Conservation (phyloP, 1,140 invertebrate genomes). For the Caenorhabditis inopinata region DNA sequence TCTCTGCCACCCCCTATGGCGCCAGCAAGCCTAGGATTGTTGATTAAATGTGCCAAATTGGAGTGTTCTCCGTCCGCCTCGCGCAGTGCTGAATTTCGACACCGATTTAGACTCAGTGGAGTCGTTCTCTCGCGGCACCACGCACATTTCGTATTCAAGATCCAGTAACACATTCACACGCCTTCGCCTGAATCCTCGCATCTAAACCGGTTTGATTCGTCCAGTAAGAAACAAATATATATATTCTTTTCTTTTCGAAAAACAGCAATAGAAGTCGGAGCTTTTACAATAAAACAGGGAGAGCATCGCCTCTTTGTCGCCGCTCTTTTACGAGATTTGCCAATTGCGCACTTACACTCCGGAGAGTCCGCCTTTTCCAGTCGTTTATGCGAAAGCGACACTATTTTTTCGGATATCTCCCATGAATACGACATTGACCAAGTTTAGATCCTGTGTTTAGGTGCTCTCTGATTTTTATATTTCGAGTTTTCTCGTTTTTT, state of each 20-base stretch:
- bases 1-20: background rate
- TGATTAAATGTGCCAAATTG: slow-evolving; percentile 24
- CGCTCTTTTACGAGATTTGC: slow-evolving; percentile 21
- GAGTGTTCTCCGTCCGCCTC: background rate
- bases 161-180: too few species aligned
- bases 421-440: too few species aligned
- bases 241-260: too few species aligned
- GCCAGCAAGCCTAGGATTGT: background rate
- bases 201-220: too few species aligned
- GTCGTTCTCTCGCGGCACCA: background rate
- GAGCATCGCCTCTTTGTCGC: background rate
- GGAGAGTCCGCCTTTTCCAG: background rate
- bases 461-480: too few species aligned
- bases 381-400: slow-evolving; percentile 24
- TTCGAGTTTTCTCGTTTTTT: too few species aligned
- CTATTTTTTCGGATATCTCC: too few species aligned
- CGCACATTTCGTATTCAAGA: too few species aligned
- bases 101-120: background rate
- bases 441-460: too few species aligned
- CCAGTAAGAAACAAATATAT: too few species aligned
- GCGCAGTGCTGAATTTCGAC: background rate
- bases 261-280: background rate
- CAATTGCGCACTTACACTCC: slow-evolving; percentile 11
- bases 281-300: slow-evolving; percentile 19
- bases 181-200: too few species aligned